Base-by-base conservation (phyloP, 1,140 invertebrate genomes). In the Galleria mellonella region DNA sequence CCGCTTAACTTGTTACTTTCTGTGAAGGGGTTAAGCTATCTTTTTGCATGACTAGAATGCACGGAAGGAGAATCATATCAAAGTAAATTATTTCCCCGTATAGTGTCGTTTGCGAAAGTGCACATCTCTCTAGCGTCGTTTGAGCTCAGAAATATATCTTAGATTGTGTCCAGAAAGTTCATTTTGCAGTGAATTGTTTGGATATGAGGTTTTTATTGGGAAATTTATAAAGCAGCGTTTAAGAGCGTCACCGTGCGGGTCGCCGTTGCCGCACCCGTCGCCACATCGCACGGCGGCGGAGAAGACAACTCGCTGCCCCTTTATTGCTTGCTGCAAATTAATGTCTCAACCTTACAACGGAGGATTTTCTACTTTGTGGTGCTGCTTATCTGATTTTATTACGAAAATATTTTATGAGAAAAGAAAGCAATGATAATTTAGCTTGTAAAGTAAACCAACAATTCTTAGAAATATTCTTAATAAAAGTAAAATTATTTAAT, bases 311-410 rank as follows among this genome's bases (percentile, higher is more conserved):
- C 57, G 65, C 64, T 70, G 66, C 61, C 71, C 69, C 69, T 81
- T 84, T 84, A 83, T 84, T 84, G 77, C 81, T 82, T 64, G 81
- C 62, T 73, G 66, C 68, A 84, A 84, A 84, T 84, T 84, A 84
- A 82, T 82, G 72, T 79, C 72, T 66, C 75, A 55, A 77, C 72
- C 77, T 75, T 53, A 69, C 59, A 42, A 53, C 56, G 58, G 60
- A 68, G 70, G 72, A 77, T 75, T 72, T 74, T 68, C 62, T 82
- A 77, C 76, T 82, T 78, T 75, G 73, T 72, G 72, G 59, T 23
- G 72, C 66, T 63, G 65, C 75, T 82, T 75, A 79, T 70, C 59
- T 59, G 65, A 70, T 83, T 82, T 84, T 81, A 78, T 82, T 76
- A 76, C 62, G 47, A 57, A 74, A 76, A 81, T 78, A 78, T 72